Base-by-base conservation (phyloP, 2,888 invertebrate genomes). In the Drosophila bunnanda region DNA sequence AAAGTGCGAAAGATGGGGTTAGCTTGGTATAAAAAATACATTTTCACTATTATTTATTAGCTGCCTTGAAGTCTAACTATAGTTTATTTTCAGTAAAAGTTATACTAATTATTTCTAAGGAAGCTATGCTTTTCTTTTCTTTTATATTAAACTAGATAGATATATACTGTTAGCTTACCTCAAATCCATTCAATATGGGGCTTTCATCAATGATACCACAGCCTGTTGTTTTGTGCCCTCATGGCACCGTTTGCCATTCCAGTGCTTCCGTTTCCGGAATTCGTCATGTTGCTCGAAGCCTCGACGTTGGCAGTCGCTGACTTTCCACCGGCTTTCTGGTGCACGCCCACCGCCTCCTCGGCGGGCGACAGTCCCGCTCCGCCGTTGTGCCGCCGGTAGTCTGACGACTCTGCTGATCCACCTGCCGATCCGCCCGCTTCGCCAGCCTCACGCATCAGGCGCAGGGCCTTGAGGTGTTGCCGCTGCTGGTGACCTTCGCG, bases 131-230 rank as follows among this genome's bases (percentile, higher is more conserved):
- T 28, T 7, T 10, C 4, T 32, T 10, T 32, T 10, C n/a, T 32
- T 4, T n/a, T 28, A 28, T 12, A 30, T 30, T 30, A 17, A 30
- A 30, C 7, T 9, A 30, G 2, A 7, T 0, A 30, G 4, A 12
- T 4, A 46, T 28, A 1, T 2, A 9, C 1, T 28, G 1, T 0
- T 2, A 0, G 75, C 90, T 88, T 59, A 91, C 91, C 91, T 91
- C 82, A 87, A 91, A 88, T 90, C 90, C 89, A 88, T 89, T 89
- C 56, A 80, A 82, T 79, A 76, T 88, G 75, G 82, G 75, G 82
- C 78, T 87, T 90, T 87, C 90, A 90, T 91, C 91, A 91, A 91
- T 90, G 91, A 89, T 91, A 90, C 91, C 91, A 91, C 91, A 91
- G 91, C 90, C 91, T 89, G 75, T 91, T 89, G 74, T 90, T 90